These are phyloP conservation scores for Lycaena phlaeas DNA, from an alignment of 2,888 invertebrate species.

Conservation along the genomic window DNA sequence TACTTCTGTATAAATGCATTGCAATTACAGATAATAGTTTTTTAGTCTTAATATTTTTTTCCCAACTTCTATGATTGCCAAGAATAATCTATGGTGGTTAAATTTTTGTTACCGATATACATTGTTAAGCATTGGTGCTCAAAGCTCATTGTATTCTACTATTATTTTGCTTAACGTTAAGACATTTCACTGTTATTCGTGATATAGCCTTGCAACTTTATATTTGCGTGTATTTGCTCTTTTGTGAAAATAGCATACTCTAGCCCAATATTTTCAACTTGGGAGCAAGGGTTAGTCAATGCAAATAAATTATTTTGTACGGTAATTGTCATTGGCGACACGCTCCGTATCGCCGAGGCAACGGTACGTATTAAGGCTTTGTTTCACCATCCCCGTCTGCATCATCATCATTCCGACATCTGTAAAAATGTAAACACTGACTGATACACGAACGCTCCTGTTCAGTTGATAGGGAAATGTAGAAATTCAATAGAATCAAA, in stretches of 20 bases:
- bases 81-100: conserved; percentile 22
- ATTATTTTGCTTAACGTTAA: conserved; percentile 10
- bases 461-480: conserved; percentile 29
- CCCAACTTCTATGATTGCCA: conserved; percentile 25
- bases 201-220: conserved; percentile 59
- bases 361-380: conserved; percentile 84
- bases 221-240: conserved; percentile 58
- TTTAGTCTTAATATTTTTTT: conserved; percentile 12
- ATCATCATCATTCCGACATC: conserved; percentile 98
- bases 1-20: not conserved
- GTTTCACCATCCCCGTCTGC: conserved; percentile 97
- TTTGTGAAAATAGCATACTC: conserved; percentile 60
- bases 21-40: conserved; percentile 15
- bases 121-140: conserved; percentile 17
- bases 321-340: conserved; percentile 48
- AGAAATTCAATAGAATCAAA: conserved; percentile 21
- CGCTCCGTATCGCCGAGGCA: conserved; percentile 87
- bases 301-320: conserved; percentile 67
- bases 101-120: conserved; percentile 4
- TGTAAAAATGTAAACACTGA: conserved; percentile 82
- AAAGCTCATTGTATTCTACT: conserved; percentile 16
- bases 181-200: conserved; percentile 28
- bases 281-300: conserved; percentile 67
- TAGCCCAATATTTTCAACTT: conserved; percentile 48
- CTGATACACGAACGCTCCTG: conserved; percentile 57